A percentile compares a stretch with the other conserved stretches of the same genome.
These are phyloP conservation scores for Onychomys arenicola DNA, from an alignment of 2,797 vertebrate genomes.

Conservation along the genomic window DNA sequence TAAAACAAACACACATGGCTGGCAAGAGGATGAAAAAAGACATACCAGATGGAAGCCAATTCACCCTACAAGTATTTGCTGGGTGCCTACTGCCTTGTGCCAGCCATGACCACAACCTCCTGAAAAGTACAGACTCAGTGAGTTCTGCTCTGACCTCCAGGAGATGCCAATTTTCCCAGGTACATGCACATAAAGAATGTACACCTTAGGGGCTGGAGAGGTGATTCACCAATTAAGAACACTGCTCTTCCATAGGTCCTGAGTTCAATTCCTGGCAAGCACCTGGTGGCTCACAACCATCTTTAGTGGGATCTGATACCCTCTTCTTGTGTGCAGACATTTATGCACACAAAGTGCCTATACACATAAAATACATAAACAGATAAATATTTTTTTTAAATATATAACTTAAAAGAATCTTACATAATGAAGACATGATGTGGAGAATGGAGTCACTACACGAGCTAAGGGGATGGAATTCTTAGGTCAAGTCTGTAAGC, in stretches of 20 bases:
- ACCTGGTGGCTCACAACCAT: neutral
- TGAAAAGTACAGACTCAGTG: slow-evolving; percentile 56
- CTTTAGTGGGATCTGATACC: neutral
- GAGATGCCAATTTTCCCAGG: slow-evolving; percentile 50
- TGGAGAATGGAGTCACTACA: neutral
- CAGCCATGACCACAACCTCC: slow-evolving; percentile 58
- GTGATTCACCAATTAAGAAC: neutral
- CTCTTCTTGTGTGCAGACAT: neutral
- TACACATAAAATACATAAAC: neutral
- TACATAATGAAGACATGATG: slow-evolving; percentile 11
- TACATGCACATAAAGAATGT: slow-evolving; percentile 38
- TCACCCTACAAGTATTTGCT: slow-evolving; percentile 70
- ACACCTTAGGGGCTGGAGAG: neutral
- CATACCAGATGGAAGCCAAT: slow-evolving; percentile 31
- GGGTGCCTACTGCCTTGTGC: slow-evolving; percentile 38
- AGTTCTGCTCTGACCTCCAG: slow-evolving; percentile 57
- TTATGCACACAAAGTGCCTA: neutral
- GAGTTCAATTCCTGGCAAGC: neutral
- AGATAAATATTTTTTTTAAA: neutral
- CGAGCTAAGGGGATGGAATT: neutral
- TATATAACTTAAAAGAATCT: neutral
- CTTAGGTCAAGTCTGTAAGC: neutral
- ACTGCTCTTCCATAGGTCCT: neutral
- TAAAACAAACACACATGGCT: slow-evolving; percentile 56
- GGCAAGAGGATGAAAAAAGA: slow-evolving; percentile 53